These are phyloP conservation scores for Heliconius ismenius DNA, from an alignment of 2,888 invertebrate genomes.

Conservation along the genomic window DNA sequence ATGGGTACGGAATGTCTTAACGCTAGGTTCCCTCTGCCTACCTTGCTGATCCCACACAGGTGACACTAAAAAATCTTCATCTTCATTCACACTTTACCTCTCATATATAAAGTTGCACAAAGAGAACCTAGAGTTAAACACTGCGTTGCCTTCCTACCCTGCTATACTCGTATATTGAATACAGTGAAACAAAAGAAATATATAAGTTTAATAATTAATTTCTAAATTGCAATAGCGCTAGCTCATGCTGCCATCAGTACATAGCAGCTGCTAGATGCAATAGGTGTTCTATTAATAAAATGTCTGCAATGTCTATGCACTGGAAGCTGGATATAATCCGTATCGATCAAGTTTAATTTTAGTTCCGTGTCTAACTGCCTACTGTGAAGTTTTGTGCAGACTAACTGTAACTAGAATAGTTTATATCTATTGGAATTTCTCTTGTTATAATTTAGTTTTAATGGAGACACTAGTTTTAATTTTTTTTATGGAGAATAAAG, in stretches of 20 bases:
- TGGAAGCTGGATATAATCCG: conserved; percentile 58
- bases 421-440: neutral
- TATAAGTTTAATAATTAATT: neutral
- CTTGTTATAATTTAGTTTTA: neutral
- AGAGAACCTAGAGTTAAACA: too few relatives aligned
- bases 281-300: conserved; percentile 66
- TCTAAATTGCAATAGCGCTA: conserved; percentile 4
- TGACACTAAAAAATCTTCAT: too few relatives aligned
- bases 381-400: conserved; percentile 45
- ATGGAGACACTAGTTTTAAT: neutral
- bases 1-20: neutral
- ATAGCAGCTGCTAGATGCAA: conserved; percentile 39
- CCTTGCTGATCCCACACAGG: too few relatives aligned
- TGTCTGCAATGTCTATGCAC: conserved; percentile 63
- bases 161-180: too few relatives aligned
- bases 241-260: neutral
- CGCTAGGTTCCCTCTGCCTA: too few relatives aligned
- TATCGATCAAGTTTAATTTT: conserved; percentile 77
- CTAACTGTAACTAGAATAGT: conserved; percentile 32
- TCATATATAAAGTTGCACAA: too few relatives aligned
- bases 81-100: too few relatives aligned
- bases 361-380: conserved; percentile 50
- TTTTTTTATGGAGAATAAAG: neutral
- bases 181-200: neutral
- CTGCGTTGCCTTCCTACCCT: too few relatives aligned